Evolutionary conservation across 1,140 invertebrate species (phyloP).

Genomic region (Steinernema khuongi): DNA sequence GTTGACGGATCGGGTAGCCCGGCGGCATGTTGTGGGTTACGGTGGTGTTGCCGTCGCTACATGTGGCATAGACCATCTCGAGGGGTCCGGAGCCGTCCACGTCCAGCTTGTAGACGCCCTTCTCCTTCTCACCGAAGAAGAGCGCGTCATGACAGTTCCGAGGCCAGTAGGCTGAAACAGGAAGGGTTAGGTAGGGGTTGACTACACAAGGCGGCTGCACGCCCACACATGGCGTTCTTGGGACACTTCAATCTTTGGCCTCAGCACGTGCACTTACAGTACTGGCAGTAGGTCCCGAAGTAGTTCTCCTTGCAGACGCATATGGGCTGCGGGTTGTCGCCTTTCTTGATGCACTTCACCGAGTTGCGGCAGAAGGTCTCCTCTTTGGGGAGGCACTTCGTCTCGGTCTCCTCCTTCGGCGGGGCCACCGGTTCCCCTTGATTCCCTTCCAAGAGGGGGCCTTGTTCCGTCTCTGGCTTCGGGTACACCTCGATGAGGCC

Average conservation of each 20-base stretch:
- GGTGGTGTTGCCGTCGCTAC: conserved; percentile 46
- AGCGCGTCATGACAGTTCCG: conserved; percentile 57
- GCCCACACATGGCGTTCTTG: too few relatives aligned
- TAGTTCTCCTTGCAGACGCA: conserved; percentile 12
- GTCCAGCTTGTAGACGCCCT: conserved; percentile 57
- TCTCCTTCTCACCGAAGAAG: conserved; percentile 48
- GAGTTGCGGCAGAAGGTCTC: conserved; percentile 5
- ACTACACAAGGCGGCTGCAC: neutral
- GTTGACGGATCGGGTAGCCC: conserved; percentile 5
- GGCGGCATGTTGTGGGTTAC: conserved; percentile 21
- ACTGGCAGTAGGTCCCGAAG: conserved; percentile 12
- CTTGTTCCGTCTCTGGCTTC: neutral
- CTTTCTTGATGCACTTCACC: conserved; percentile 2
- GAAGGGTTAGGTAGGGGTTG: neutral
- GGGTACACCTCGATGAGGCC: neutral
- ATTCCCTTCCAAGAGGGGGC: neutral
- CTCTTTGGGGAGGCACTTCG: conserved; percentile 4
- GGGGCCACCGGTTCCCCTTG: neutral
- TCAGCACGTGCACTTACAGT: too few relatives aligned
- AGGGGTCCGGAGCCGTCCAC: conserved; percentile 57
- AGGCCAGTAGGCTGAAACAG: conserved; percentile 51
- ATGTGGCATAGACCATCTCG: conserved; percentile 49
- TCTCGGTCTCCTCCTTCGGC: conserved; percentile 3
- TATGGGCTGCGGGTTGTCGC: neutral
- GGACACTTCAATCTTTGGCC: too few relatives aligned